Base-by-base conservation (phyloP, 1,140 invertebrate species). In the Ostrea denselamellosa region DNA sequence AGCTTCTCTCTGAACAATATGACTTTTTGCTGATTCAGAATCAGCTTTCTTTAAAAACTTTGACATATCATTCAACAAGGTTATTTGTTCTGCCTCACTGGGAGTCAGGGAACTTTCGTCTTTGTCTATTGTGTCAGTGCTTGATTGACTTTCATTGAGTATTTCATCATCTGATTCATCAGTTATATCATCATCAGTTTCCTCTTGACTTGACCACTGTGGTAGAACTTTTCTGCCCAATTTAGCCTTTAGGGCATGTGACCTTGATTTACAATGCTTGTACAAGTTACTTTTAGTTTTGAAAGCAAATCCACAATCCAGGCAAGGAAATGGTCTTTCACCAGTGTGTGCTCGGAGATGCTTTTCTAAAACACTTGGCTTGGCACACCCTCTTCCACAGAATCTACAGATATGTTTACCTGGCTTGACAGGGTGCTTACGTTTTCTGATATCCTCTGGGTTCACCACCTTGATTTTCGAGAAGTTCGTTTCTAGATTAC, bases 241-340 rank as follows among this genome's bases (percentile, higher is more conserved):
- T 34, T 65, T 90, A 77, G 82, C 87, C 77, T 93, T 94, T 2
- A 93, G 56, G 2, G 90, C 90, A 89, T 98, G 98, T 19, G 97
- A 96, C 89, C 97, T 95, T 0, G 98, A 98, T 90, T 97, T 96
- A 92, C 97, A 97, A 93, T 99, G 98, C 94, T 98, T 99, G 94
- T 98, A 98, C 86, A 98, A 95, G 94, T 99, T 99, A 91, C 97
- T 98, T 93, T 98, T 98, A 2, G 98, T 99, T 95, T 99, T 99
- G 95, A 98, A 98, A 86, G 97, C 97, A 94, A 98, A 97, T 85
- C 97, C 97, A 94, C 98, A 99, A 34, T 97, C 96, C 82, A 96
- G 95, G 95, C 98, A 99, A 17, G 98, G 98, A 95, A 97, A 99
- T 28, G 98, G 98, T 83, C 98, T 96, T 94, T 98, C 98, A 93